phyloP scores from a whole-genome alignment of 2,113 vertebrate species.

The Istiophorus platypterus region DNA sequence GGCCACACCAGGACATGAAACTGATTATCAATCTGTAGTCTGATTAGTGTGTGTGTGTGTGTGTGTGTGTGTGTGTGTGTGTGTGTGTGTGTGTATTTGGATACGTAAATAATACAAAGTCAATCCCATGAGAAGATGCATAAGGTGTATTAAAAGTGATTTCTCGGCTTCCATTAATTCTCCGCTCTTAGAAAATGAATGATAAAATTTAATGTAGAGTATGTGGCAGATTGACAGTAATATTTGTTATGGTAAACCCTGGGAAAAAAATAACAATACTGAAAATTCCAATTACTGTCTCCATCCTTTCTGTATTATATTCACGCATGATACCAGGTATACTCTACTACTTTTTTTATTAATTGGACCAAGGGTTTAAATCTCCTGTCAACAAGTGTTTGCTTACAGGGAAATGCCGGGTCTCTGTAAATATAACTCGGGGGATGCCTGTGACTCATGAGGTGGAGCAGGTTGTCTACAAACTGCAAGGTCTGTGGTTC shows the following conservation, averaged over 20 bases:
- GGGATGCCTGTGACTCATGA: too few species aligned
- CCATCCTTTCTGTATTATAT: background rate
- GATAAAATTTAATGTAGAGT: background rate
- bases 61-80: background rate
- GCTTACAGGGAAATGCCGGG: too few species aligned
- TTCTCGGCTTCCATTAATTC: background rate
- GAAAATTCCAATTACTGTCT: background rate
- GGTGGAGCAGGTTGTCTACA: too few species aligned
- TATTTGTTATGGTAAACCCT: background rate
- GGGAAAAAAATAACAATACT: background rate
- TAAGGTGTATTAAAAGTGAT: background rate
- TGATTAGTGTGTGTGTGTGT: too few species aligned
- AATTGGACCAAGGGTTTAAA: too few species aligned
- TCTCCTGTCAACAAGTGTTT: too few species aligned
- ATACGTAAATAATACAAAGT: background rate
- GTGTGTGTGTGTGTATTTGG: background rate
- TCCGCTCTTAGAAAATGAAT: conserved; percentile 6
- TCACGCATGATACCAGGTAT: background rate
- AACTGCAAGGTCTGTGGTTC: too few species aligned
- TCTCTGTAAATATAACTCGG: too few species aligned
- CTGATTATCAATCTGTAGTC: too few species aligned
- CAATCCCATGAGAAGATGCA: too few species aligned
- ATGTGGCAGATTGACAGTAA: background rate
- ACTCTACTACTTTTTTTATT: too few species aligned
- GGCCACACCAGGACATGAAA: too few species aligned